Percentiles rank a stretch among this genome's conserved stretches.
Evolutionary conservation across 2,113 vertebrate genomes (phyloP).

Genomic region (Galbula dea): DNA sequence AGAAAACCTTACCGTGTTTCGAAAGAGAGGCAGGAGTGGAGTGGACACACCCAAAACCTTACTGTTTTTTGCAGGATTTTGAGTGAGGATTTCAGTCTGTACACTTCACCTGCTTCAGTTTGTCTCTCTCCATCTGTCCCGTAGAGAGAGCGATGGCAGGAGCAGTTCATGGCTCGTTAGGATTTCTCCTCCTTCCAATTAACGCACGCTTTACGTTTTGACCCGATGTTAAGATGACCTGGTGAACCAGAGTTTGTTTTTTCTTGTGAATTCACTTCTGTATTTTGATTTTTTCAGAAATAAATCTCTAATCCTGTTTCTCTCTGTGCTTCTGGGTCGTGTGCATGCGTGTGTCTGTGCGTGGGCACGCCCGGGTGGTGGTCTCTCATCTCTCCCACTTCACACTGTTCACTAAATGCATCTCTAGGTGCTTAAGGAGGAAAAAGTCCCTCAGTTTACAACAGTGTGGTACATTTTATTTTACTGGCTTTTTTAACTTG

Average conservation of each 20-base stretch:
- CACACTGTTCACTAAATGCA: conserved; percentile 33
- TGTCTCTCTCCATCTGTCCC: conserved; percentile 37
- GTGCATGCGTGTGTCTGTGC: conserved; percentile 45
- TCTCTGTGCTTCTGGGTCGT: conserved; percentile 65
- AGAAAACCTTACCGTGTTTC: not conserved
- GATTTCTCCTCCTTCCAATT: conserved; percentile 4
- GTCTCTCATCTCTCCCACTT: conserved; percentile 56
- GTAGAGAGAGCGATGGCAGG: conserved; percentile 20
- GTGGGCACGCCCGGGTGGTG: conserved; percentile 58
- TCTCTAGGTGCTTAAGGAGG: conserved; percentile 30
- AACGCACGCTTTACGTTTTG: conserved; percentile 33
- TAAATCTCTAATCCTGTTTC: conserved; percentile 65
- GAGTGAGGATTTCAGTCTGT: conserved; percentile 48
- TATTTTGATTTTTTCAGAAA: conserved; percentile 71
- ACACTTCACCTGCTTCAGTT: conserved; percentile 33
- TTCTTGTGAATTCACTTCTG: conserved; percentile 66
- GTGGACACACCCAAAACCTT: not conserved
- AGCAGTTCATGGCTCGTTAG: not conserved
- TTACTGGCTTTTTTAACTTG: not conserved
- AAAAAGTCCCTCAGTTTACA: not conserved
- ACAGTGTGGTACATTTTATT: not conserved
- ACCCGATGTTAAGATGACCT: conserved; percentile 30
- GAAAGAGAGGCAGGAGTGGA: conserved; percentile 10
- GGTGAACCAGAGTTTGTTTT: conserved; percentile 3
- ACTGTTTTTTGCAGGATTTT: conserved; percentile 27